Evolutionary conservation across 2,113 vertebrate genomes (phyloP), one percentile per base, ranked within the genome.

Genomic region (Larimichthys polyactis): DNA sequence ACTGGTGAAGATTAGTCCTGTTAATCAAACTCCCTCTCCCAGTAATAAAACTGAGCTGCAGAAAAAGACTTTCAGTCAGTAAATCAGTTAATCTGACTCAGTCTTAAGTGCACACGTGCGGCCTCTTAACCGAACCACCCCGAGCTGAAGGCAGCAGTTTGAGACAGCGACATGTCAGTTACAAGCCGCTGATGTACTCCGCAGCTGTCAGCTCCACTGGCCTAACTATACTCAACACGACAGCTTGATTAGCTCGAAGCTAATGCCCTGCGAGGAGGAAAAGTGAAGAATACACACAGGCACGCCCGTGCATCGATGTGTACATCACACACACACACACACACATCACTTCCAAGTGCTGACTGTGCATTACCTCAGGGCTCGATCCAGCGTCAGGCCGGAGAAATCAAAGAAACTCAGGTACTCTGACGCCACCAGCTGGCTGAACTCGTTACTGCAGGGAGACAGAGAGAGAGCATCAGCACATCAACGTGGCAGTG

Each of bases 401-500:
- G 95, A 92, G 85, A 96, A 95, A 83, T 96, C 95, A 84, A 96
- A 96, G 86, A 95, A 96, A 66, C 92, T 94, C 89, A 96, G 92
- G 83, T 96, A 96, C 88, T 96, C 96, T 12, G 96, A 94, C 4
- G 96, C 96, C 90, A 96, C 96, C 92, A 95, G 66, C 91, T 95
- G 95, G 90, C 95, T 96, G 93, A 96, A 96, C 2, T 96, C 95
- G 22, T 96, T 96, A 87, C 96, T 96, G 91, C 85, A 87, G 64
- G 71, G 75, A 79, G 68, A 66, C 20, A 68, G 64, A 77, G 24
- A 1, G n/a, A 81, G 51, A 77, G 60, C 43, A 40, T 75, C 68
- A 51, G 55, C 24, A 79, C 54, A 59, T 66, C 32, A 63, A 71
- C 9, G 40, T 72, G 52, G 75, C 52, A 63, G 3, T 49, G 79